Base-by-base conservation (phyloP, 2,888 invertebrate genomes). In the Caenorhabditis sp. region DNA sequence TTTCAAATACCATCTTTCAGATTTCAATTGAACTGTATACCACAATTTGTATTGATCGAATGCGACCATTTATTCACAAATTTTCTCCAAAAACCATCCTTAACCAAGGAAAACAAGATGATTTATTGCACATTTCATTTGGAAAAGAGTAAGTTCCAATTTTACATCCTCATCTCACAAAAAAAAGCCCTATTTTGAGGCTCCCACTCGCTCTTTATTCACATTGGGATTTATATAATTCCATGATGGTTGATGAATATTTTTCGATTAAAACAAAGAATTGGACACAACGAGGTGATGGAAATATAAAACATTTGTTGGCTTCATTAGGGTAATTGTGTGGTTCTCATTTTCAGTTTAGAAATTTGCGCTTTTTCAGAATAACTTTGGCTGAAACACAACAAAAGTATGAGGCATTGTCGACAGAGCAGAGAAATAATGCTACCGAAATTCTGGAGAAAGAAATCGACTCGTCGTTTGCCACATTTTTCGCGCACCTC, bases 201-300 rank as follows among this genome's bases (percentile, higher is more conserved):
- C 74, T 86, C 12, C 78, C 82, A 1, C 72, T 86, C 4, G 81
- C 85, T 8, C 64, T 86, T 26, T 86, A 86, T 67, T 63, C 80
- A 21, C 81, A 83, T 25, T 86, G 86, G 86, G 78, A 82, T 26
- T 62, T 86, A 14, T 81, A 78, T 72, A 71, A 67, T 38, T 81
- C 85, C 25, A 84, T 86, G 79, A 66, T 59, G 54, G 76, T 81
- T 49, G 79, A 85, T 59, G 78, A 79, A 20, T 73, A 70, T 53
- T 86, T 86, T 56, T 74, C 84, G 4, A 84, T 84, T 31, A 67
- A 77, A 54, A 83, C 84, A 14, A 70, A 75, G 56, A 78, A 86
- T 62, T 86, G 86, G 86, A 83, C 68, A 7, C 85, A 86, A 66
- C 70, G 74, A 57, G 86, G 86, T 21, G 84, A 83, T 36, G 61